Base-by-base conservation (phyloP, 2,888 invertebrate species). In the Liposcelis brunnea region DNA sequence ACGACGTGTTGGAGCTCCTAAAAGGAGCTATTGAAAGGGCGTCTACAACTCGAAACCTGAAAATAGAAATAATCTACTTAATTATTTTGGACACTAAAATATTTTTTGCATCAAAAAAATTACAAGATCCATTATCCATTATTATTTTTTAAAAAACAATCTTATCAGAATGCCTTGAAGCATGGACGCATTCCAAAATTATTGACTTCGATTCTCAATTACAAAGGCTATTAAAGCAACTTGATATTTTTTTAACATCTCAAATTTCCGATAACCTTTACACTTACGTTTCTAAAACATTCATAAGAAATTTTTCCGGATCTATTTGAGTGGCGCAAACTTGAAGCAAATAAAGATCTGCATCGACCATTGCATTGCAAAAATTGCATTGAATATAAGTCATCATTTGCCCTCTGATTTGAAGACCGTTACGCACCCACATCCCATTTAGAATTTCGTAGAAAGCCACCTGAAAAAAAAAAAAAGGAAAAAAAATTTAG, bases 371-470 rank as follows among this genome's bases (percentile, higher is more conserved):
- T 10, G 93, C 93, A 67, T 94, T 94, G 68, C 94, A 95, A 68
- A 97, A 95, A 67, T 95, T 94, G 55, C 91, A 91, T 65, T 97
- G 95, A 57, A 94, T 89, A 65, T 97, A 97, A 14, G 94, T 93
- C 93, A 94, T 94, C 31, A 93, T 93, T 66, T 97, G 95, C n/a
- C 94, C 94, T 64, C 89, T 90, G 59, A 97, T 94, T 70, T 94
- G 94, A 8, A 93, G 71, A 0, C 95, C 97, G 66, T 95, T 97
- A 51, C 95, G 77, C 44, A 57, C 90, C 95, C 95, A 97, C 58
- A 94, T 74, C 7, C 89, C 89, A 49, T 84, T 82, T 49, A 91
- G 71, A 56, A 97, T 91, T 72, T 95, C 95, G 63, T 93, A 86
- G 65, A 91, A 90, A 11, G 89, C 80, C 49, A 90, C 89, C 89